A percentile compares a stretch with the other conserved stretches of the same genome.
Evolutionary conservation across 2,888 invertebrate species (phyloP).

Genomic region (Cheilosia vernalis): DNA sequence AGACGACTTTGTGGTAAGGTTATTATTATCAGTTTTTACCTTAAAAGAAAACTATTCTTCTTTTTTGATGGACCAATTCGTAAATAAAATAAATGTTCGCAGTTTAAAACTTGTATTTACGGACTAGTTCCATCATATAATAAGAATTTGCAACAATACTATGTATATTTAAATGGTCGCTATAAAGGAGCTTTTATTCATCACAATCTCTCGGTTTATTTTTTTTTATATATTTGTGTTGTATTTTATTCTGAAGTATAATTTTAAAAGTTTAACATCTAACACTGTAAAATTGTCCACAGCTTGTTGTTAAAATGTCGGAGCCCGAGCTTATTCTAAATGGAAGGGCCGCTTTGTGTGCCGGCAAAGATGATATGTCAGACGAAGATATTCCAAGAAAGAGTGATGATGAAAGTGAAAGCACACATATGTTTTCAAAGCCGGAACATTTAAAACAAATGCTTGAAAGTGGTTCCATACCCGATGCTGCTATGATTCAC

Average conservation of each 20-base stretch:
- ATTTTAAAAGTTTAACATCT: background rate
- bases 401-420: slow-evolving; percentile 84
- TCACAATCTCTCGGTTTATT: background rate
- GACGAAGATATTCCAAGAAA: slow-evolving; percentile 84
- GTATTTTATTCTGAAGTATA: background rate
- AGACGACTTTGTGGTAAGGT: slow-evolving; percentile 88
- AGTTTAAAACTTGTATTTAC: slow-evolving; percentile 15
- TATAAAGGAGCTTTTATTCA: background rate
- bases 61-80: slow-evolving; percentile 29
- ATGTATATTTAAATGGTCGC: slow-evolving; percentile 1
- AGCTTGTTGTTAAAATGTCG: slow-evolving; percentile 86
- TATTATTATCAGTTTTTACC: slow-evolving; percentile 80
- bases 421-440: slow-evolving; percentile 85
- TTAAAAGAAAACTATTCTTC: slow-evolving; percentile 7
- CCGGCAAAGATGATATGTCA: slow-evolving; percentile 88
- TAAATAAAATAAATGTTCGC: slow-evolving; percentile 12
- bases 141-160: background rate
- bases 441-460: slow-evolving; percentile 91
- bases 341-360: slow-evolving; percentile 92
- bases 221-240: background rate
- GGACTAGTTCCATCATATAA: background rate
- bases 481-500: slow-evolving; percentile 99
- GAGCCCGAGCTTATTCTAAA: slow-evolving; percentile 88
- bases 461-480: slow-evolving; percentile 94
- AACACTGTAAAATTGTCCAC: slow-evolving; percentile 70